Base-by-base conservation (phyloP, 2,888 invertebrate genomes). In the Psococerastis gibbosa region DNA sequence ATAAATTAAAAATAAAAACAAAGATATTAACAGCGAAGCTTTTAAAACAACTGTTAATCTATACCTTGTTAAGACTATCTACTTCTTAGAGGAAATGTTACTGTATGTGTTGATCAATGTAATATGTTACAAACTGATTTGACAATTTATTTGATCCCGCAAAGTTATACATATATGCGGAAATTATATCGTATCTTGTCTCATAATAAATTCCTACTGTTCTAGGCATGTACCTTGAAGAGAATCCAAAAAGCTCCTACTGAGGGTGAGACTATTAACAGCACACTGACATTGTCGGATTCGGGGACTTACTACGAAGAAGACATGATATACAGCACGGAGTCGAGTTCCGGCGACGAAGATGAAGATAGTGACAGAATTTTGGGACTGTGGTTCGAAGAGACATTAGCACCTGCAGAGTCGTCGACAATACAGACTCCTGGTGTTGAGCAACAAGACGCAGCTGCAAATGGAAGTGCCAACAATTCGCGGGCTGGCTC, bases 251-350 rank as follows among this genome's bases (percentile, higher is more conserved):
- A 81, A 54, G 81, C 83, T 62, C 81, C 83, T 47, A 75, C 82
- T 32, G 82, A 82, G 58, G 87, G 80, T 35, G 89, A 89, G 57
- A 82, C 82, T 41, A 73, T 79, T 47, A 80, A 78, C 58, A 78
- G 78, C 50, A 51, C 53, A 6, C 20, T 38, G 17, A 51, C 53
- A 6, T 38, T 38, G 17, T 89, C 89, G 3, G 92, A 91, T 63
- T 89, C 89, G 8, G 89, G 89, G 41, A 91, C 89, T n/a, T 92
- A 88, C 65, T 91, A 89, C 62, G 91, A 91, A 63, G 91, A 92
- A 54, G 67, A 68, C 63, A 82, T 91, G 63, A 73, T 83, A 45
- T 83, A 89, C 55, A 87, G 85, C 59, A 87, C 88, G 0, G 85
- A 85, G 57, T 89, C 88, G 57, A 87, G 85, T 42, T 82, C 84